phyloP scores from a whole-genome alignment of 2,113 vertebrate species.

The Pedetes capensis region DNA sequence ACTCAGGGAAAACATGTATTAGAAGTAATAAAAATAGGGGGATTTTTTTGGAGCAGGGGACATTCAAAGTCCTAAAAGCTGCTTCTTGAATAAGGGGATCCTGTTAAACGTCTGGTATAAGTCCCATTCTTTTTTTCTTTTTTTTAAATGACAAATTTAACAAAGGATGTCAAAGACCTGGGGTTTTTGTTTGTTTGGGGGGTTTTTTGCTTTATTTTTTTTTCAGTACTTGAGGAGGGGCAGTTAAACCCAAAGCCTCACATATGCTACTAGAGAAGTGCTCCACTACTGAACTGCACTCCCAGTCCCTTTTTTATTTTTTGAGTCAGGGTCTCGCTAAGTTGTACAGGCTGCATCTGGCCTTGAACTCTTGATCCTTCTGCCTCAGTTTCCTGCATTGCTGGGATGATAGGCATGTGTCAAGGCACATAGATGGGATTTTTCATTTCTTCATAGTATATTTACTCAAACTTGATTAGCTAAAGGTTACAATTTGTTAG shows the following conservation, averaged over 20 bases:
- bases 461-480: constrained; percentile 10
- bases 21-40: background rate
- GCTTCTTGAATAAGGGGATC: background rate
- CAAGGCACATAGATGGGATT: no score
- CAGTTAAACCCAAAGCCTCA: no score
- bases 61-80: background rate
- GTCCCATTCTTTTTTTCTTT: background rate
- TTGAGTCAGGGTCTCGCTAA: no score
- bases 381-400: no score
- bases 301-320: no score
- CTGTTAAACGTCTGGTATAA: background rate
- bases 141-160: constrained; percentile 33
- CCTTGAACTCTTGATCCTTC: no score
- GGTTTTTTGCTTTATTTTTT: no score
- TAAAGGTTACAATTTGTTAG: background rate
- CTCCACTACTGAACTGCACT: no score
- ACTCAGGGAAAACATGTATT: background rate
- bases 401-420: no score
- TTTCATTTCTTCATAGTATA: background rate
- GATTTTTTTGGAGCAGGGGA: background rate
- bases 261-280: no score
- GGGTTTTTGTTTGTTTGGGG: background rate
- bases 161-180: background rate
- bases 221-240: no score
- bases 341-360: no score